Evolutionary conservation across 2,888 invertebrate genomes (phyloP).

Genomic region (Euplagia quadripunctaria): DNA sequence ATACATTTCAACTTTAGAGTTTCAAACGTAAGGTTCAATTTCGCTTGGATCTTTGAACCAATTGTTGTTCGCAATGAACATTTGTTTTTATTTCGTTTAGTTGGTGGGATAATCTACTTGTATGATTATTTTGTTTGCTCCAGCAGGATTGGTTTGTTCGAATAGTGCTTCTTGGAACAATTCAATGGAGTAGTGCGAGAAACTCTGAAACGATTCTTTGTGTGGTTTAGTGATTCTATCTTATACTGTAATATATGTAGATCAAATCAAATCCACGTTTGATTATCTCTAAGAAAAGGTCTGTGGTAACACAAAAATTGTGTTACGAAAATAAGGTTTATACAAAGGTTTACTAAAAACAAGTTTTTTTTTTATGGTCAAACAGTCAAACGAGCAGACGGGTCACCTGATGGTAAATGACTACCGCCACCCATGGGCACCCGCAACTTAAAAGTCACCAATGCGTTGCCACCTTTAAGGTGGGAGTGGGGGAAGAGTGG

Average conservation of each 20-base stretch:
- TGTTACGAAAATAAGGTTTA: neutral
- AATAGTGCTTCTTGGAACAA: slow-evolving; percentile 10
- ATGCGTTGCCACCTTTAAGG: too few species aligned
- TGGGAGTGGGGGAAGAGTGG: too few species aligned
- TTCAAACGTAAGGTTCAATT: neutral
- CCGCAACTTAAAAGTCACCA: too few species aligned
- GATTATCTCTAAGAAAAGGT: neutral
- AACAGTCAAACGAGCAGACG: too few species aligned
- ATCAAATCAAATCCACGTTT: neutral
- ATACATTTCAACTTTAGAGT: rapidly evolving
- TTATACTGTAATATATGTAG: neutral
- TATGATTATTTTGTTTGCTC: slow-evolving; percentile 45
- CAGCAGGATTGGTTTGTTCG: slow-evolving; percentile 33
- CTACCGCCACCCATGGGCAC: too few species aligned
- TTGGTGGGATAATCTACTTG: slow-evolving; percentile 46
- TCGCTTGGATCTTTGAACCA: neutral
- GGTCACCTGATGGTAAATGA: too few species aligned
- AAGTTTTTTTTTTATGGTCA: too few species aligned
- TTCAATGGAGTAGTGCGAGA: neutral
- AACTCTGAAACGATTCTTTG: neutral
- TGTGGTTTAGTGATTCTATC: neutral
- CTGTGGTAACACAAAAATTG: too few species aligned
- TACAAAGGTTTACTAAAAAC: neutral
- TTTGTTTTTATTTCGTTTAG: slow-evolving; percentile 55
- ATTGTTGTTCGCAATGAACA: slow-evolving; percentile 32